Evolutionary conservation across 2,888 invertebrate species (phyloP).

Genomic region (Linnaemya vulpina): DNA sequence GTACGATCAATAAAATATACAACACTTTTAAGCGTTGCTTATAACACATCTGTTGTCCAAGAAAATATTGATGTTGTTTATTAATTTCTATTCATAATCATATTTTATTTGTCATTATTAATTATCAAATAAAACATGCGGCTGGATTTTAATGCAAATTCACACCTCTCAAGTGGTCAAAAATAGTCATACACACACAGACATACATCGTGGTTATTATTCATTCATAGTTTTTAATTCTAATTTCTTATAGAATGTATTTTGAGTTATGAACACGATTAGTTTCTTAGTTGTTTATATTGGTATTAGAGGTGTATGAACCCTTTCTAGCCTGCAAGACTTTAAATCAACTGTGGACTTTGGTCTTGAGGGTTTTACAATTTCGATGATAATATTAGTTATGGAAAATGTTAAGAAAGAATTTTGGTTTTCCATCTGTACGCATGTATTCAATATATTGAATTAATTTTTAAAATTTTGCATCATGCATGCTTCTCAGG

Average conservation of each 20-base stretch:
- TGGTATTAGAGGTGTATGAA: conserved; percentile 49
- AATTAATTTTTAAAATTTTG: too few species aligned
- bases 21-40: too few species aligned
- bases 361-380: background rate
- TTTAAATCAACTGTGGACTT: conserved; percentile 43
- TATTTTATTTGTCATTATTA: conserved; percentile 12
- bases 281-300: conserved; percentile 9
- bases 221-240: conserved; percentile 22
- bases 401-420: background rate
- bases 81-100: conserved; percentile 8
- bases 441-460: too few species aligned
- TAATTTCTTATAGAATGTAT: conserved; percentile 9
- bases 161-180: conserved; percentile 17
- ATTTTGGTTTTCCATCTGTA: too few species aligned
- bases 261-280: background rate
- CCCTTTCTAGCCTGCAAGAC: background rate
- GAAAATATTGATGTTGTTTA: background rate
- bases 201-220: background rate
- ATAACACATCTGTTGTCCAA: too few species aligned
- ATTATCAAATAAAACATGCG: conserved; percentile 34
- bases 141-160: background rate
- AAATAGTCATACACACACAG: background rate
- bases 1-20: too few species aligned
- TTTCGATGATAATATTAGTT: conserved; percentile 21
- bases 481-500: too few species aligned